Conservation (phyloP, 2,113 vertebrate genomes). For the Astur gentilis region DNA sequence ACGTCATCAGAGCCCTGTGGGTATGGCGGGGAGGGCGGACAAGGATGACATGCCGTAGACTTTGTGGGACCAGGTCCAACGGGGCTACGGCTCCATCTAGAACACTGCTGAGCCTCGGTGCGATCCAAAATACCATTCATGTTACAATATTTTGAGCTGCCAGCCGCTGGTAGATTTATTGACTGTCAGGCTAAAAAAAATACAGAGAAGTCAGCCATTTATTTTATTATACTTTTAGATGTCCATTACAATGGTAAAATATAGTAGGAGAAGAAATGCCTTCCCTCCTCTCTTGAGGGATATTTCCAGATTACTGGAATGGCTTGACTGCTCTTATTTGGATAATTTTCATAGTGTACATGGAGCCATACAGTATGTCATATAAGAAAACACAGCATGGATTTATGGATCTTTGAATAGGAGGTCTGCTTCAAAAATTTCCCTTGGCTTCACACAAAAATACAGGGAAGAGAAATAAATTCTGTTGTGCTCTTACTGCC, state of each 20-base stretch:
- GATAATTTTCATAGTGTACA: neutral
- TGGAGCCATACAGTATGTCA: neutral
- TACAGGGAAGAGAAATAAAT: neutral
- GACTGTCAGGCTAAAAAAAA: slow-evolving; percentile 29
- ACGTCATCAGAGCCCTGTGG: neutral
- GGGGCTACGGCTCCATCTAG: neutral
- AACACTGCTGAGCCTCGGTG: neutral
- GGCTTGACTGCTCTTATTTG: neutral
- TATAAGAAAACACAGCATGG: neutral
- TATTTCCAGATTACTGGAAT: slow-evolving; percentile 32
- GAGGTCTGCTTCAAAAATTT: neutral
- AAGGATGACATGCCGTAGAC: neutral
- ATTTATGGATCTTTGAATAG: slow-evolving; percentile 4
- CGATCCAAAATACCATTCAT: slow-evolving; percentile 32
- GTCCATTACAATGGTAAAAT: neutral
- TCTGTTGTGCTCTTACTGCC: neutral
- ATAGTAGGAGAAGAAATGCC: neutral
- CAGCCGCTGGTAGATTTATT: slow-evolving; percentile 40
- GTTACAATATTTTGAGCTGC: slow-evolving; percentile 22
- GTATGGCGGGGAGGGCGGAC: neutral
- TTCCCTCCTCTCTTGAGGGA: neutral
- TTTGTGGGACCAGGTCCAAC: neutral
- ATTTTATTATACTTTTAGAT: slow-evolving; percentile 12
- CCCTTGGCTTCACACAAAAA: neutral
- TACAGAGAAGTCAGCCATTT: neutral